These are phyloP conservation scores for Cotesia congregata DNA, from an alignment of 2,888 invertebrate genomes.

Conservation along the genomic window DNA sequence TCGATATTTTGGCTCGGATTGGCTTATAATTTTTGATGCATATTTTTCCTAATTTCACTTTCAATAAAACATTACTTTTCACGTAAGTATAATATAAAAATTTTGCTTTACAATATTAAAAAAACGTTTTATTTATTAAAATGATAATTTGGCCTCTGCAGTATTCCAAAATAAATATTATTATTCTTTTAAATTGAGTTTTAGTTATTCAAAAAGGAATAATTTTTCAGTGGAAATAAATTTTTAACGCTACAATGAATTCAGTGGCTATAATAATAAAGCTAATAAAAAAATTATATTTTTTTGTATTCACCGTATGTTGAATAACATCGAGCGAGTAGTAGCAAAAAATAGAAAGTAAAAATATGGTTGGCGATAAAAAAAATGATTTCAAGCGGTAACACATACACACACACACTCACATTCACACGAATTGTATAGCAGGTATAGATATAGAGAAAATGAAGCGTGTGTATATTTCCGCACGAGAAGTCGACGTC, in stretches of 20 bases:
- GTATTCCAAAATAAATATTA: too few relatives aligned
- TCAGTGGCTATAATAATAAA: neutral
- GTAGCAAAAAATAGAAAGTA: constrained; percentile 8
- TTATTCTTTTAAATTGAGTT: neutral
- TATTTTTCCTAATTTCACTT: too few relatives aligned
- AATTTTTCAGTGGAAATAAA: neutral
- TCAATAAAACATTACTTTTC: too few relatives aligned
- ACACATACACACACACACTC: neutral
- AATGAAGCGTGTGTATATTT: constrained; percentile 24
- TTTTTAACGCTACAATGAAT: neutral
- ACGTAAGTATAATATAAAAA: too few relatives aligned
- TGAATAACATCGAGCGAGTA: neutral
- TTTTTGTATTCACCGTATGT: neutral
- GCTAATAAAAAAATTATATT: constrained; percentile 17
- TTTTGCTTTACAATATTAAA: too few relatives aligned
- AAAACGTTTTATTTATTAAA: too few relatives aligned
- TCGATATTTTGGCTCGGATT: too few relatives aligned
- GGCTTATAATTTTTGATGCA: too few relatives aligned
- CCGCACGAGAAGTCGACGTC: constrained; percentile 11
- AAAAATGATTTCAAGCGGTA: constrained; percentile 13
- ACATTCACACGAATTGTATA: neutral
- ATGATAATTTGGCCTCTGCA: too few relatives aligned
- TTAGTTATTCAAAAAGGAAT: neutral
- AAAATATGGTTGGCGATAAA: constrained; percentile 22
- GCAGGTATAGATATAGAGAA: constrained; percentile 15